Evolutionary conservation across 2,888 invertebrate species (phyloP).

Genomic region (Ichneumoninae sp.): DNA sequence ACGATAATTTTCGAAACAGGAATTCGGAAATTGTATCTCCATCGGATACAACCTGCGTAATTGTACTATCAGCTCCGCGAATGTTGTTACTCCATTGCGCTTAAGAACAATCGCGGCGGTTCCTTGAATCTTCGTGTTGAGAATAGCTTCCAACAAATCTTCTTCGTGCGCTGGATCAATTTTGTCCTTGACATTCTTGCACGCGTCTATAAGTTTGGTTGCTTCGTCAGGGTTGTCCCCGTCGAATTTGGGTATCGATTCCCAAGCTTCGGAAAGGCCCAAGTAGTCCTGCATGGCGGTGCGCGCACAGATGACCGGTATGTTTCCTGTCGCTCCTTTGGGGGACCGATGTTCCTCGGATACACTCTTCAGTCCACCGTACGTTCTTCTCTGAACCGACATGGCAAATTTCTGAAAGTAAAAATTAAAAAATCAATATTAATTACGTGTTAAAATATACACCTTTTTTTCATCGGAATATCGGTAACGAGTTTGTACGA

Average conservation of each 20-base stretch:
- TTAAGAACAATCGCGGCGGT: background rate
- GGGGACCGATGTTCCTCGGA: background rate
- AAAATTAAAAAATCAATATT: background rate
- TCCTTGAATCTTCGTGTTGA: constrained; percentile 14
- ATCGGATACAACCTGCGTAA: background rate
- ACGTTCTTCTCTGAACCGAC: background rate
- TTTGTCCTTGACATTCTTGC: background rate
- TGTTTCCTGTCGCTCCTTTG: background rate
- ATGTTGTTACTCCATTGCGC: background rate
- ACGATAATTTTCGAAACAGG: background rate
- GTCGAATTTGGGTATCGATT: constrained; percentile 14
- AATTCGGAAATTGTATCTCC: background rate
- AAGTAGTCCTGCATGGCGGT: background rate
- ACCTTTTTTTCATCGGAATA: too few species aligned
- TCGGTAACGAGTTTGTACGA: too few species aligned
- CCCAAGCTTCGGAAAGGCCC: constrained; percentile 9
- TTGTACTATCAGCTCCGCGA: constrained; percentile 12
- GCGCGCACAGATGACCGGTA: background rate
- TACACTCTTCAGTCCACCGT: background rate
- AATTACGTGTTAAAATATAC: background rate
- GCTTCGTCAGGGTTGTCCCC: background rate
- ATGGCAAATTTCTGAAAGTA: background rate
- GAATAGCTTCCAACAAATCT: background rate
- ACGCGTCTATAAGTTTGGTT: background rate
- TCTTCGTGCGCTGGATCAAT: constrained; percentile 10